Percentiles rank a stretch among this genome's conserved stretches.
Conservation (phyloP, 2,113 vertebrate species). For the Hypanus sabinus region DNA sequence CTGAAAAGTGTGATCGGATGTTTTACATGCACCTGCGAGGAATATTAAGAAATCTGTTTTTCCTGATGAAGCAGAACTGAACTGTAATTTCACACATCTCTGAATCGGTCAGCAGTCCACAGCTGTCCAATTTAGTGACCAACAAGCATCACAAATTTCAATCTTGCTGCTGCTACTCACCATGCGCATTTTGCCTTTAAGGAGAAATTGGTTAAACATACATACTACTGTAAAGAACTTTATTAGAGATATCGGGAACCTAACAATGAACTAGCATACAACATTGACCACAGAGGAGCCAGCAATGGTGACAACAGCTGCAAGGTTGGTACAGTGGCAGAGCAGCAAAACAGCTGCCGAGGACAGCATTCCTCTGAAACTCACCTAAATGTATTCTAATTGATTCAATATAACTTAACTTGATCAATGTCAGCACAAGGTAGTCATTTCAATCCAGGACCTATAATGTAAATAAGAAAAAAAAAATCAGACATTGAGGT, state of each 20-base stretch:
- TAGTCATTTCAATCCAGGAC: not conserved
- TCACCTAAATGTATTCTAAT: conserved; percentile 10
- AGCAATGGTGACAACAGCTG: not conserved
- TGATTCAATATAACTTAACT: not conserved
- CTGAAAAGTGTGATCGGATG: not conserved
- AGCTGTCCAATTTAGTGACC: not conserved
- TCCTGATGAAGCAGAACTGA: not conserved
- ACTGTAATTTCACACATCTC: not conserved
- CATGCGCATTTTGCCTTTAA: not conserved
- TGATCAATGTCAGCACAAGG: conserved; percentile 8
- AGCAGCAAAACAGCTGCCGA: not conserved
- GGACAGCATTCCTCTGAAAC: not conserved
- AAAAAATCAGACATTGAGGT: not conserved
- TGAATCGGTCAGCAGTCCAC: not conserved
- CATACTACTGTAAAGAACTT: not conserved
- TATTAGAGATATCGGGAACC: not conserved
- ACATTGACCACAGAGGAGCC: not conserved
- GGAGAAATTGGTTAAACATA: not conserved
- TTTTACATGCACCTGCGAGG: not conserved
- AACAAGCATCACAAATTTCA: not conserved
- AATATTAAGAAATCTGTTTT: no score
- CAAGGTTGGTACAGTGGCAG: not conserved
- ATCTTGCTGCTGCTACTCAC: not conserved
- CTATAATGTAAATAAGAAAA: conserved; percentile 2
- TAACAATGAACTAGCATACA: not conserved